Percentiles rank a stretch among this genome's conserved stretches.
Conservation (phyloP, 30 jellyfish, hydroid and myxozoan genomes). For the Phacellophora camtschatica region DNA sequence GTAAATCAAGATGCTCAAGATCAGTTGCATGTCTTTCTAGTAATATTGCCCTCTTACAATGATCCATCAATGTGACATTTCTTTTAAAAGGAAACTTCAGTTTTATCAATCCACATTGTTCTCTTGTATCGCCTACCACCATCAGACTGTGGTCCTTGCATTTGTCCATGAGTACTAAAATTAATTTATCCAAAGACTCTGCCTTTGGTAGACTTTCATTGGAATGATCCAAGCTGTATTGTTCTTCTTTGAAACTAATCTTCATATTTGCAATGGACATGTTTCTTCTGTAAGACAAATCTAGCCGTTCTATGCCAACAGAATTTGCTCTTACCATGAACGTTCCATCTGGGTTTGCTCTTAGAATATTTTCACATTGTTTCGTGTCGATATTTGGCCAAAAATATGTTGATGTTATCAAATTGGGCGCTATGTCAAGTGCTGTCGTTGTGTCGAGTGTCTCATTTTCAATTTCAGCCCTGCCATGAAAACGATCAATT, state of each 20-base stretch:
- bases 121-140: constrained; percentile 23
- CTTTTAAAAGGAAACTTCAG: constrained; percentile 24
- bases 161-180: background rate
- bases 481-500: background rate
- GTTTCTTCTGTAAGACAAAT: constrained; percentile 13
- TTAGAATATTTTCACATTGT: constrained; percentile 4
- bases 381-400: constrained; percentile 27
- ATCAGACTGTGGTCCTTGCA: constrained; percentile 21
- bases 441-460: background rate
- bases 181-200: constrained; percentile 7
- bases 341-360: constrained; percentile 27
- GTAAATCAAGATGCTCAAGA: background rate
- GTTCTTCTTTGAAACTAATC: constrained; percentile 2
- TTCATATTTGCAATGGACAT: constrained; percentile 20
- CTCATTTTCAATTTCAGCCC: background rate
- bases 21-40: background rate
- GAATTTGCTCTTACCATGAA: background rate
- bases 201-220: constrained; percentile 19
- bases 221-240: constrained; percentile 35
- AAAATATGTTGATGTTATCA: constrained; percentile 27
- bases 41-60: constrained; percentile 10
- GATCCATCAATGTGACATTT: constrained; percentile 43
- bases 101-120: background rate
- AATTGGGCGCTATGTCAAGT: background rate
- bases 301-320: background rate